Percentiles rank a stretch among this genome's conserved stretches.
These are phyloP conservation scores for Brenthis ino DNA, from an alignment of 2,888 invertebrate species.

Conservation along the genomic window DNA sequence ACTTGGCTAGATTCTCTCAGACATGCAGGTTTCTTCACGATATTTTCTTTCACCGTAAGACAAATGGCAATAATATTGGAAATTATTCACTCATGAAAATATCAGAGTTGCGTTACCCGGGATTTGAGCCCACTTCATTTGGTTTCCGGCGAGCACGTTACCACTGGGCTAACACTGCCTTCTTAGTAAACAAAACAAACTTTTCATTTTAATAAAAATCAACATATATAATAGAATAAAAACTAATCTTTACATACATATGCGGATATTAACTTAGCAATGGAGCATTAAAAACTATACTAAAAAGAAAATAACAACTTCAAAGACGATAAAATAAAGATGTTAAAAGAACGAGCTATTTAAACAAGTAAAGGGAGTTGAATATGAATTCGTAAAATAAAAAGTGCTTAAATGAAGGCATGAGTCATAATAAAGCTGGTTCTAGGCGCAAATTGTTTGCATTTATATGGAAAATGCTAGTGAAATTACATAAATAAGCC, in stretches of 20 bases:
- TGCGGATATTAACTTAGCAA: background rate
- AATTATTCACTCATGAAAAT: too few relatives aligned
- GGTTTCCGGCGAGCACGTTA: too few relatives aligned
- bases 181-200: too few relatives aligned
- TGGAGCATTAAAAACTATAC: background rate
- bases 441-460: conserved; percentile 31
- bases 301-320: background rate
- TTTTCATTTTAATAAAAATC: too few relatives aligned
- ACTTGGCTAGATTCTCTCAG: too few relatives aligned
- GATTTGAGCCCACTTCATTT: too few relatives aligned
- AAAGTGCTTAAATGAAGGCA: conserved; percentile 20
- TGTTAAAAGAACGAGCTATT: conserved; percentile 2
- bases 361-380: conserved; percentile 19
- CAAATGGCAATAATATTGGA: too few relatives aligned
- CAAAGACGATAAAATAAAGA: conserved; percentile 8
- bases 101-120: too few relatives aligned
- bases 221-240: too few relatives aligned
- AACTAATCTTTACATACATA: background rate
- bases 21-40: too few relatives aligned
- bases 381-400: conserved; percentile 21
- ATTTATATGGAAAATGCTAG: conserved; percentile 33
- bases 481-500: conserved; percentile 33
- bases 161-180: too few relatives aligned
- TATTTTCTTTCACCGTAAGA: too few relatives aligned
- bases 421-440: conserved; percentile 30